A percentile compares a stretch with the other conserved stretches of the same genome.
phyloP scores from a whole-genome alignment of 2,888 invertebrate species.

The Trissoscelio sp. region DNA sequence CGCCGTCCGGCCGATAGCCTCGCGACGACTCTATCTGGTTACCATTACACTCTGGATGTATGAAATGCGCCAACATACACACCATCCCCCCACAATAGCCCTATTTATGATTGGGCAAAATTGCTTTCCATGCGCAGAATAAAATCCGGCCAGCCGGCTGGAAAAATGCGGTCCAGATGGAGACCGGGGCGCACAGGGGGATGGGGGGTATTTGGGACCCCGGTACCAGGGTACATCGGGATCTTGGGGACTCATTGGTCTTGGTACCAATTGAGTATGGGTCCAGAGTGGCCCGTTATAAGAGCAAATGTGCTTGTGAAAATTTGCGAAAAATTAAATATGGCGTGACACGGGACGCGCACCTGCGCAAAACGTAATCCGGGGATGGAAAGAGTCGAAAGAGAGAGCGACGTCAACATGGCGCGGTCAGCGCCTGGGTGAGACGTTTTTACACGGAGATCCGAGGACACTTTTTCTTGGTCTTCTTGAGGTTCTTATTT shows the following conservation, averaged over 20 bases:
- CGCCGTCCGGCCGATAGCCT: constrained; percentile 82
- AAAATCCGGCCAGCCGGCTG: constrained; percentile 82
- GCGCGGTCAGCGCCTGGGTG: constrained; percentile 27
- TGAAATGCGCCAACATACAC: constrained; percentile 82
- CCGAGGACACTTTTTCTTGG: background rate
- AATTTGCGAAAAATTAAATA: constrained; percentile 81
- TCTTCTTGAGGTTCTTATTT: background rate
- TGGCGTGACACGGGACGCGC: constrained; percentile 76
- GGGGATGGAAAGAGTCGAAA: constrained; percentile 37
- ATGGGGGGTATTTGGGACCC: background rate
- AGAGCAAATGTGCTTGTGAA: constrained; percentile 69
- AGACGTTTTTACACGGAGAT: background rate
- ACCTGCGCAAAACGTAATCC: constrained; percentile 74
- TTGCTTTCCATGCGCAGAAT: constrained; percentile 84
- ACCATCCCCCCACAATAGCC: constrained; percentile 83
- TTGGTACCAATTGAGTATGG: background rate
- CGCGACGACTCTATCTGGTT: constrained; percentile 83
- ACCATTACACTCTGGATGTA: constrained; percentile 83
- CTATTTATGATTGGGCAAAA: constrained; percentile 84
- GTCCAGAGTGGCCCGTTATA: constrained; percentile 49
- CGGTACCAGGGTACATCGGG: background rate
- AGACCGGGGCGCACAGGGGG: background rate
- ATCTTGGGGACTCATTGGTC: background rate
- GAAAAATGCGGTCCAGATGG: constrained; percentile 80
- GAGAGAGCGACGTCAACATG: constrained; percentile 39